Percentiles rank a stretch among this genome's conserved stretches.
These are phyloP conservation scores for Lerema accius DNA, from an alignment of 1,140 invertebrate genomes.

Conservation along the genomic window DNA sequence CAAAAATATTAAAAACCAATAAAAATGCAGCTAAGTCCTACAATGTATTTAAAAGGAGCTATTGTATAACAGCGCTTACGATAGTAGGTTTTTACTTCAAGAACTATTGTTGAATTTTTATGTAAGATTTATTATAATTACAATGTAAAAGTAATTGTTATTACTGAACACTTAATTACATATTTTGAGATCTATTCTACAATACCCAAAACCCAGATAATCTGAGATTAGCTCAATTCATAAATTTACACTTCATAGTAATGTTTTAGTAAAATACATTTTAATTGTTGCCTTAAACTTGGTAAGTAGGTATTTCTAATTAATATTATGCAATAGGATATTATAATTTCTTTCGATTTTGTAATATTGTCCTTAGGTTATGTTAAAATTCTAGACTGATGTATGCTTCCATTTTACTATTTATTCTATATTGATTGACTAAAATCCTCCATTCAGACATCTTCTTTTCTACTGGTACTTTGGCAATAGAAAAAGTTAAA, in stretches of 20 bases:
- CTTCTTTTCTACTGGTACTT: neutral
- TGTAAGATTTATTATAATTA: neutral
- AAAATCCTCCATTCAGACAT: neutral
- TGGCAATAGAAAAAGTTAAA: neutral
- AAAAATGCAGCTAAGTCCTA: constrained; percentile 9
- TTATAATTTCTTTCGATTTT: constrained; percentile 45
- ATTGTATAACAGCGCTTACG: neutral
- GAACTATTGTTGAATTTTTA: neutral
- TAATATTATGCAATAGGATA: constrained; percentile 48
- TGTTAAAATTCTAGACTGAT: constrained; percentile 14
- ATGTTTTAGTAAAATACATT: constrained; percentile 29
- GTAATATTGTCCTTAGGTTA: constrained; percentile 51
- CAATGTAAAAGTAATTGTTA: neutral
- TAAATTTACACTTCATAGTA: constrained; percentile 42
- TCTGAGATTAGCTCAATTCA: constrained; percentile 37
- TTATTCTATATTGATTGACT: neutral
- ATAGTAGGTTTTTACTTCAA: too few relatives aligned
- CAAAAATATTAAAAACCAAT: constrained; percentile 3
- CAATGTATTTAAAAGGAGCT: neutral
- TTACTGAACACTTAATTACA: constrained; percentile 25
- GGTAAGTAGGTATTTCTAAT: constrained; percentile 38
- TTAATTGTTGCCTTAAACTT: constrained; percentile 48
- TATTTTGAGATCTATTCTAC: constrained; percentile 6
- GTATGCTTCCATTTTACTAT: too few relatives aligned
- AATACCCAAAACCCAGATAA: constrained; percentile 30